Base-by-base conservation (phyloP, 2,797 vertebrate species). In the Nyctibius grandis region DNA sequence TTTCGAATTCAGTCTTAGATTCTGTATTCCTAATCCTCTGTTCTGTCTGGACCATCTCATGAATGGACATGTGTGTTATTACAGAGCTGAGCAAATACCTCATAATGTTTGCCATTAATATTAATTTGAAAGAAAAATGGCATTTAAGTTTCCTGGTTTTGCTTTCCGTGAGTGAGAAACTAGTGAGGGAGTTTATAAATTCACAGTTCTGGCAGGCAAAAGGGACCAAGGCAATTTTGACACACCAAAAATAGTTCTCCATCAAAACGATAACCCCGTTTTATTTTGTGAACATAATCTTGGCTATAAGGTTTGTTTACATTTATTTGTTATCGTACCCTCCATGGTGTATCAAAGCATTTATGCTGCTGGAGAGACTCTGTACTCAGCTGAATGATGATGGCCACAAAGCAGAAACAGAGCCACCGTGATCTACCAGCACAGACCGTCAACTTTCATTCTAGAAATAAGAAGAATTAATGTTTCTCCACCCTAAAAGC, bases 1-100 rank as follows among this genome's bases (percentile, higher is more conserved):
- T 94, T 94, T 72, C 11, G 2, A 91, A 75, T 69, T 78, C 68
- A 84, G 81, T 68, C 61, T 78, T 86, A 88, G 89, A 76, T 69
- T 84, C 90, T 73, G 51, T 73, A 53, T 91, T 88, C 69, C 73
- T 94, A 92, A 92, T 80, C 86, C 81, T 57, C 88, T 79, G 18
- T 44, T 78, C 93, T 89, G 93, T 61, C 94, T 95, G 95, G 72
- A 92, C 79, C 84, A 76, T 85, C 79, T 95, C 93, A 94, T 40
- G 85, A 91, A 91, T 26, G 73, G 88, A 83, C 87, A 77, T 25
- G 84, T 75, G 73, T 91, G 75, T 85, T 79, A 83, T 78, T 48
- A 89, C 14, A 85, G 64, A 92, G 65, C 53, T 22, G 16, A 94
- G 81, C 57, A 44, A 94, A 42, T 45, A 77, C 34, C 81, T 89